Percentiles rank a stretch among this genome's conserved stretches.
These are phyloP conservation scores for Symphodus melops DNA, from an alignment of 2,113 vertebrate genomes.

Conservation along the genomic window DNA sequence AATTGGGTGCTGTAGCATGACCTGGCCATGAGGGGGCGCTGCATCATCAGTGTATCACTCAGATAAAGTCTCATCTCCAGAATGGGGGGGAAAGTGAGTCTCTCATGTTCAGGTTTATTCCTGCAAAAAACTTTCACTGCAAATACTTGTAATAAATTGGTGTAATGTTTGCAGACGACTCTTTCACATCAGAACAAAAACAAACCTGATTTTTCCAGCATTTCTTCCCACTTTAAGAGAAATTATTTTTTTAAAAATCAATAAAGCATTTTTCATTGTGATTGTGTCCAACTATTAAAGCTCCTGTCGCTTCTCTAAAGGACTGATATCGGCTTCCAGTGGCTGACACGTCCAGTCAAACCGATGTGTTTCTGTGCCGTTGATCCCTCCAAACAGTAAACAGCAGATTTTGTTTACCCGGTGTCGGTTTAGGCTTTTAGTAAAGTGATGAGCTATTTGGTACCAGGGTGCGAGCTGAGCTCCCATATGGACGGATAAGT, in stretches of 20 bases:
- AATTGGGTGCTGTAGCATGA: conserved; percentile 28
- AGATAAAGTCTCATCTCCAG: background rate
- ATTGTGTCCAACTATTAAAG: too few species aligned
- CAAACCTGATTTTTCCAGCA: too few species aligned
- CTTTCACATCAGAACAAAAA: too few species aligned
- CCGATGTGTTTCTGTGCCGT: background rate
- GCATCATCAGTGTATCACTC: background rate
- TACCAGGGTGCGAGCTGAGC: conserved; percentile 44
- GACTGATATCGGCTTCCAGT: background rate
- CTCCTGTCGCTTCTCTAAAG: background rate
- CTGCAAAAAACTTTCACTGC: background rate
- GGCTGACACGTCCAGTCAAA: background rate
- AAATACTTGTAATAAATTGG: too few species aligned
- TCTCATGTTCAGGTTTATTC: background rate
- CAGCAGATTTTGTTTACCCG: conserved; percentile 50
- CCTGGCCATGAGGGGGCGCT: conserved; percentile 45
- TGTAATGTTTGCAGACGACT: too few species aligned
- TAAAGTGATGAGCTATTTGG: conserved; percentile 29
- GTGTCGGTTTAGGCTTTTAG: background rate
- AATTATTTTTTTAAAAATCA: too few species aligned
- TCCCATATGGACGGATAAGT: conserved; percentile 75
- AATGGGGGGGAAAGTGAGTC: background rate
- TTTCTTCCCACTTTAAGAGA: background rate
- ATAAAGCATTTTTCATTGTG: too few species aligned
- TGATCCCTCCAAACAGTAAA: conserved; percentile 25